Percentiles rank a stretch among this genome's conserved stretches.
Evolutionary conservation across 2,113 vertebrate genomes (phyloP).

Genomic region (Sturnus vulgaris): DNA sequence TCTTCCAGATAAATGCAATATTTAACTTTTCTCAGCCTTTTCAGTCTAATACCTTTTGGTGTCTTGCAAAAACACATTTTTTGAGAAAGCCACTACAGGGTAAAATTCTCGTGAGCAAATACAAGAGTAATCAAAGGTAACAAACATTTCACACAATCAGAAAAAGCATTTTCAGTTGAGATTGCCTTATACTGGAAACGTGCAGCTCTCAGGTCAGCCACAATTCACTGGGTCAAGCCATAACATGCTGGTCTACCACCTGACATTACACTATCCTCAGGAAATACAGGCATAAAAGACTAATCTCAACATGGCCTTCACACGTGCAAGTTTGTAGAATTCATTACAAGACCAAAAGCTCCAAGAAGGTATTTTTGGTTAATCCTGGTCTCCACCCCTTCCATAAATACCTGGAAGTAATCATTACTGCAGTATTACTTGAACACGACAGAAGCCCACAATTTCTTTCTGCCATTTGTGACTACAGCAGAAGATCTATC

Average conservation of each 20-base stretch:
- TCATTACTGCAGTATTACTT: background rate
- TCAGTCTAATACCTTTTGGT: background rate
- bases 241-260: background rate
- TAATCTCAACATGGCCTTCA: background rate
- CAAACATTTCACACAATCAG: background rate
- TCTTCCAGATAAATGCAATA: background rate
- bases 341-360: background rate
- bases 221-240: background rate
- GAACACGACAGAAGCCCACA: background rate
- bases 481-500: background rate
- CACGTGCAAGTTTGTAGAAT: background rate
- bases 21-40: background rate
- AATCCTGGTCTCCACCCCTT: background rate
- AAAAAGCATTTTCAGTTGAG: background rate
- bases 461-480: background rate
- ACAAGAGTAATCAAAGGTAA: background rate
- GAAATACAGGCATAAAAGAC: background rate
- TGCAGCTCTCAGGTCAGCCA: background rate
- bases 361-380: background rate
- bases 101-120: background rate
- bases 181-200: background rate
- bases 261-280: background rate
- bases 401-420: background rate
- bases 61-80: background rate
- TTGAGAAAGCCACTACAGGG: background rate